Evolutionary conservation across 2,113 vertebrate species (phyloP).

Genomic region (Camelus dromedarius): DNA sequence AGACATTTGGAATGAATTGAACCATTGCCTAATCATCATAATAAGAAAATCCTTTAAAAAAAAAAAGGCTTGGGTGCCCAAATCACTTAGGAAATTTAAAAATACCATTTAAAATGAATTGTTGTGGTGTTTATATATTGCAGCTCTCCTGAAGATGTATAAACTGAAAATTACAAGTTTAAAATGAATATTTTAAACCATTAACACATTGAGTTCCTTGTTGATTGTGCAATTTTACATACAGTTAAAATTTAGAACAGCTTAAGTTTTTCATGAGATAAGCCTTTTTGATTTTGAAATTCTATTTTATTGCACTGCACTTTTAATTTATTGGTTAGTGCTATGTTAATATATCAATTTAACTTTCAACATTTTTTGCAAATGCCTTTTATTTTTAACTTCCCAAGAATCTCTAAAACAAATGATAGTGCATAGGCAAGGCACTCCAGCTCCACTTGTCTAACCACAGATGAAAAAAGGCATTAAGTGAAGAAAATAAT

Average conservation of each 20-base stretch:
- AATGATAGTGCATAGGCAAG: constrained; percentile 45
- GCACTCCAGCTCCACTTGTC: constrained; percentile 19
- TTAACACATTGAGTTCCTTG: constrained; percentile 50
- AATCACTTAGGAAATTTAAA: constrained; percentile 65
- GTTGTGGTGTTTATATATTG: constrained; percentile 53
- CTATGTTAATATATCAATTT: constrained; percentile 22
- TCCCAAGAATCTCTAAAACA: constrained; percentile 51
- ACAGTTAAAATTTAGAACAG: constrained; percentile 20
- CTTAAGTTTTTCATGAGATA: constrained; percentile 54
- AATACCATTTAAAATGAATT: constrained; percentile 52
- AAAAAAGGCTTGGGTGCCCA: not conserved
- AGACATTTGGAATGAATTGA: constrained; percentile 69
- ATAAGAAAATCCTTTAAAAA: constrained; percentile 31
- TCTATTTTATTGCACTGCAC: not conserved
- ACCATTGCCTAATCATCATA: constrained; percentile 64
- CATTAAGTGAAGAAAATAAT: constrained; percentile 75
- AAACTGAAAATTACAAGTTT: constrained; percentile 48
- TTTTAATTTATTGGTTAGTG: constrained; percentile 68
- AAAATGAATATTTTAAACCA: constrained; percentile 58
- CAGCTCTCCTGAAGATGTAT: constrained; percentile 35
- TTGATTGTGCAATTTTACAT: constrained; percentile 54
- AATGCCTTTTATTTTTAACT: constrained; percentile 69
- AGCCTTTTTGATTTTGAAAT: constrained; percentile 58
- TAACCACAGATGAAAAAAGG: constrained; percentile 59
- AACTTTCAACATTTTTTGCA: constrained; percentile 52